Percentiles rank a stretch among this genome's conserved stretches.
phyloP scores from a whole-genome alignment of 2,113 vertebrate genomes.

The Leucopsar rothschildi region DNA sequence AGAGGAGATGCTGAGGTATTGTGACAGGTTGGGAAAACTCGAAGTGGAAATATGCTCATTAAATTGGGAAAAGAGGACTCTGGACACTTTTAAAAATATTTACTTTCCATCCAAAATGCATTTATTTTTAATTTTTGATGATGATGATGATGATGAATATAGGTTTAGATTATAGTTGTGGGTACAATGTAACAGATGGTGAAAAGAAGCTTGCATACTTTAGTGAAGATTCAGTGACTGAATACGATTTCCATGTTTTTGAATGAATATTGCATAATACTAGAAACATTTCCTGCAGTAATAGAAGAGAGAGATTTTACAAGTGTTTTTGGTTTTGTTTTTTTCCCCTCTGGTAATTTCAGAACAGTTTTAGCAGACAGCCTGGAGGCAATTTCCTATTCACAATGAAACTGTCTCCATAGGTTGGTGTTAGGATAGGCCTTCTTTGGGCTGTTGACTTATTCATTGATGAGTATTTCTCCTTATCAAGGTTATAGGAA shows the following conservation, averaged over 20 bases:
- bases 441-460: neutral
- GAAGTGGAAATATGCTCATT: neutral
- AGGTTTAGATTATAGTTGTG: neutral
- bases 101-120: neutral
- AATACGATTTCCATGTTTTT: neutral
- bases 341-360: neutral
- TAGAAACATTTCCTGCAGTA: neutral
- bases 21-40: neutral
- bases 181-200: neutral
- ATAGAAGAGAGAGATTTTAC: neutral
- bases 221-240: neutral
- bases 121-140: neutral
- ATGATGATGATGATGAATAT: neutral
- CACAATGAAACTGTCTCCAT: neutral
- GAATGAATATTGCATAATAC: neutral
- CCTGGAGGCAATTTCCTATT: neutral
- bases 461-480: neutral
- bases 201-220: neutral
- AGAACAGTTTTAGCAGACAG: neutral
- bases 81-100: neutral
- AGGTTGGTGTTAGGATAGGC: neutral
- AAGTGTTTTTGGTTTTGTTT: neutral
- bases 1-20: neutral
- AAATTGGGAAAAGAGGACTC: neutral
- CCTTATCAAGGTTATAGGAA: neutral